Percentiles rank a stretch among this genome's conserved stretches.
phyloP scores from a whole-genome alignment of 2,113 vertebrate genomes.

The Passer domesticus region DNA sequence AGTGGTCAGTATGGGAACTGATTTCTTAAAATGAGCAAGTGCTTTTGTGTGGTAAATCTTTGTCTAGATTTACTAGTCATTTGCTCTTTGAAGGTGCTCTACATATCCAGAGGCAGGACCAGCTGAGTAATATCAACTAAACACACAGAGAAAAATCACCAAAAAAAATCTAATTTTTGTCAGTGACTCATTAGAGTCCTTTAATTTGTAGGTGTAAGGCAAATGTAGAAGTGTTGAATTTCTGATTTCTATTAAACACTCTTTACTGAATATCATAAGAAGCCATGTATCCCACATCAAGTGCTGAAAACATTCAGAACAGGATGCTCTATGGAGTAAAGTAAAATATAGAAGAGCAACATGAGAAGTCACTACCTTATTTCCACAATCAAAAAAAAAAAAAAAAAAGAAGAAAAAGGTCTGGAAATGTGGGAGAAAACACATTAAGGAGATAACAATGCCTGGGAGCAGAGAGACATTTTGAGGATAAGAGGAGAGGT shows the following conservation, averaged over 20 bases:
- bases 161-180: background rate
- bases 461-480: background rate
- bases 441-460: constrained; percentile 4
- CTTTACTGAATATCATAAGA: background rate
- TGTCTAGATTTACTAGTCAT: background rate
- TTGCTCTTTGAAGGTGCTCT: background rate
- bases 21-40: background rate
- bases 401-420: background rate
- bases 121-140: background rate
- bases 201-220: background rate
- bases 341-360: constrained; percentile 46
- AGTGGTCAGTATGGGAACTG: background rate
- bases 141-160: background rate
- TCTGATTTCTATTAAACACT: background rate
- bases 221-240: background rate
- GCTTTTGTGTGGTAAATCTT: background rate
- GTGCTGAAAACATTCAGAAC: background rate
- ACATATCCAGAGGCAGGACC: background rate
- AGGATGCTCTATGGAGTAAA: background rate
- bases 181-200: background rate
- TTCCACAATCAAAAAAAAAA: background rate
- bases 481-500: background rate
- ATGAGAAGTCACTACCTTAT: constrained; percentile 19
- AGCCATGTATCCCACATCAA: background rate
- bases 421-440: background rate